A percentile compares a stretch with the other conserved stretches of the same genome.
Conservation (phyloP, 2,113 vertebrate species). For the Microcebus tavaratra region DNA sequence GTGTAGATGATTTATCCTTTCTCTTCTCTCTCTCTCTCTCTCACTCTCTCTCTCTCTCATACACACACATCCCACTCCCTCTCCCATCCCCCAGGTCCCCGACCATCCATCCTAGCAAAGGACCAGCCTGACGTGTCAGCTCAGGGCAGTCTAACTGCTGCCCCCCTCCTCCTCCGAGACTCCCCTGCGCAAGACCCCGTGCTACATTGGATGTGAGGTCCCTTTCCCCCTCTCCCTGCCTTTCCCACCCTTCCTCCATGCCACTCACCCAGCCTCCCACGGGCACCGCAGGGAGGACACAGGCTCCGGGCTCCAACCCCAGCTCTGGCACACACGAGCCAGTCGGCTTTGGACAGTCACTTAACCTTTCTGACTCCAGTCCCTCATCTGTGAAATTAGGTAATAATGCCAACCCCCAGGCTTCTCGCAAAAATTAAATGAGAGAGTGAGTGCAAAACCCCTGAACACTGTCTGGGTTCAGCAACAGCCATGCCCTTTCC, state of each 20-base stretch:
- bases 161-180: not conserved
- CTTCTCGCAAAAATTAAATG: constrained; percentile 3
- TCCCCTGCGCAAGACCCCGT: not conserved
- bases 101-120: not conserved
- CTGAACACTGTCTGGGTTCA: not conserved
- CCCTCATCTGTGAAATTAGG: constrained; percentile 1
- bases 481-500: not conserved
- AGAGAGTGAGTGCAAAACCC: not conserved
- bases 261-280: not conserved
- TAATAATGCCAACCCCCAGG: not conserved
- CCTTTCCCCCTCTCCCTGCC: not conserved
- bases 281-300: not conserved
- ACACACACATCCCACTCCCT: not conserved
- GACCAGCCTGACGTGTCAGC: not conserved
- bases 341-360: not conserved
- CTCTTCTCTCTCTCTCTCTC: no score
- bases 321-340: not conserved
- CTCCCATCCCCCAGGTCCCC: not conserved
- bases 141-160: not conserved
- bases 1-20: not conserved
- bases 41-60: no score
- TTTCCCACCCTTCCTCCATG: not conserved
- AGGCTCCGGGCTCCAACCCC: not conserved
- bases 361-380: not conserved
- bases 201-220: not conserved